phyloP scores from a whole-genome alignment of 2,113 vertebrate species.

The Pseudonaja textilis region DNA sequence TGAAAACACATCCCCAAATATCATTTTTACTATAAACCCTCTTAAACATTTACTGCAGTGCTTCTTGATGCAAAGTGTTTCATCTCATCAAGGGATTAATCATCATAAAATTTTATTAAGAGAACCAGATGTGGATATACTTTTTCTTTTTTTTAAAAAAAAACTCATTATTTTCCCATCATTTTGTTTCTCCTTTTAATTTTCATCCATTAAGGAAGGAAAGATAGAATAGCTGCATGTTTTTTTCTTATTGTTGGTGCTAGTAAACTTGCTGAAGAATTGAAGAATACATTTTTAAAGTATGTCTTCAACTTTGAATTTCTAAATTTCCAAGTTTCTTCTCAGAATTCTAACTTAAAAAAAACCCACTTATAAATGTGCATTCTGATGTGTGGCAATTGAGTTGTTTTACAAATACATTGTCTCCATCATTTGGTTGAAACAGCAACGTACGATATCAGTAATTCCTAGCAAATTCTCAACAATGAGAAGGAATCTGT shows the following conservation, averaged over 20 bases:
- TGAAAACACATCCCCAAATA: background rate
- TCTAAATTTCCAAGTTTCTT: background rate
- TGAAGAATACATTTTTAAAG: background rate
- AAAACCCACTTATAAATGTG: background rate
- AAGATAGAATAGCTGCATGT: background rate
- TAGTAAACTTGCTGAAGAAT: background rate
- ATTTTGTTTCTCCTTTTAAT: background rate
- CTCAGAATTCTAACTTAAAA: background rate
- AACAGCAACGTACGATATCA: background rate
- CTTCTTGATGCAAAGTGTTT: background rate
- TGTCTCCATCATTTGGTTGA: background rate
- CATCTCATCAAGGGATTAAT: background rate
- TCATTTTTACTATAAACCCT: background rate
- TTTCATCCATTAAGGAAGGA: background rate
- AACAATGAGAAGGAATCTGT: background rate
- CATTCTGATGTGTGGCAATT: background rate
- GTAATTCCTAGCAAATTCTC: background rate
- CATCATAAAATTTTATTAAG: background rate
- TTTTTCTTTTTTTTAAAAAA: background rate
- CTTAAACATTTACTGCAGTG: background rate
- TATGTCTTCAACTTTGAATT: background rate
- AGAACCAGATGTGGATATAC: background rate
- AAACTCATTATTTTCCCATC: background rate
- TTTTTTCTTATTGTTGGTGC: background rate
- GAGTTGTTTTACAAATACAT: background rate